phyloP scores from a whole-genome alignment of 2,888 invertebrate genomes.

The Dynastes maya region DNA sequence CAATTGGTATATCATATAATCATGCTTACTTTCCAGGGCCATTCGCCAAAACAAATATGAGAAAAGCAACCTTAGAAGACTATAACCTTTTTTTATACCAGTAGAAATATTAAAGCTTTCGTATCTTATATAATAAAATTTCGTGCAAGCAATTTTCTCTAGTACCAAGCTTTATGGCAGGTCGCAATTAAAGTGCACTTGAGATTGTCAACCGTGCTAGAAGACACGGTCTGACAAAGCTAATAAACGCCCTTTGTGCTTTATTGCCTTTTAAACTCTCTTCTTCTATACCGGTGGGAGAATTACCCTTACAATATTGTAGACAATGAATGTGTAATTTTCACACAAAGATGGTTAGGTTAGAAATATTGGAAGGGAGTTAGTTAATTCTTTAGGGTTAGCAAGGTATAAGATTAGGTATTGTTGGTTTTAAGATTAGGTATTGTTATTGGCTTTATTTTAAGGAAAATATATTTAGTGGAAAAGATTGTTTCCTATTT shows the following conservation, averaged over 20 bases:
- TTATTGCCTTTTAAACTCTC: constrained; percentile 5
- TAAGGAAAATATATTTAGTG: no score
- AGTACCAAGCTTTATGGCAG: background rate
- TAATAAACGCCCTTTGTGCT: constrained; percentile 1
- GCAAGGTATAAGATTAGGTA: no score
- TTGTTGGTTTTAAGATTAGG: no score
- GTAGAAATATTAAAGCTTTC: no score
- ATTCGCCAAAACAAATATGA: no score
- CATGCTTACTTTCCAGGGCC: no score
- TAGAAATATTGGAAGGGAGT: background rate
- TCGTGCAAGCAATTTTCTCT: constrained; percentile 6
- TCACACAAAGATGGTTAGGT: background rate
- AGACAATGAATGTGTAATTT: background rate
- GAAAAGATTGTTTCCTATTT: no score
- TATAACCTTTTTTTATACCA: no score
- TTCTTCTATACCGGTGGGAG: no score
- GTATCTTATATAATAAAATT: background rate
- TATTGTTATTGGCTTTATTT: no score
- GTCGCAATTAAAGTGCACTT: constrained; percentile 1
- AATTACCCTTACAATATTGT: background rate
- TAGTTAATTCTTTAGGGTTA: background rate
- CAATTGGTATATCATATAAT: no score
- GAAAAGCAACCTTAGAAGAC: no score
- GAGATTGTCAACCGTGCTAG: background rate
- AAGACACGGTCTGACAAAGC: background rate